Conservation (phyloP, 2,113 vertebrate species). For the Myotis yumanensis region DNA sequence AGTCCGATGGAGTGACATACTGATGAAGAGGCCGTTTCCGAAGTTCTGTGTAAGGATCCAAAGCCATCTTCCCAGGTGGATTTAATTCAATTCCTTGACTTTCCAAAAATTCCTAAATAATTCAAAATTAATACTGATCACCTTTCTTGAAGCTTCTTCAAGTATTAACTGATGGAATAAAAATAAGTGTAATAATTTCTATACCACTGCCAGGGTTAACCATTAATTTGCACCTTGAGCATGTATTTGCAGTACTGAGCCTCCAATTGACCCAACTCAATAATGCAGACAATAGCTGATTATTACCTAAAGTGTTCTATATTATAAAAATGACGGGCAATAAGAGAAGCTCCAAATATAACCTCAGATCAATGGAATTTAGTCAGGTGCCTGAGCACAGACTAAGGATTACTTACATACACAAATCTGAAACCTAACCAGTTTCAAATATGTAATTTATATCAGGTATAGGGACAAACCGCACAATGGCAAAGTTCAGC, state of each 20-base stretch:
- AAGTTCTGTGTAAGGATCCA: constrained; percentile 86
- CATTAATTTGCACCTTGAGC: not conserved
- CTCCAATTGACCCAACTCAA: not conserved
- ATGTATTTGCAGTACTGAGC: not conserved
- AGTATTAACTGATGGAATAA: not conserved
- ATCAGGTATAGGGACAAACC: not conserved
- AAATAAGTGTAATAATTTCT: constrained; percentile 28
- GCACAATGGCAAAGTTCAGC: not conserved
- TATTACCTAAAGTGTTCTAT: not conserved
- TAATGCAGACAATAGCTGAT: not conserved
- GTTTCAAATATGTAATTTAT: not conserved
- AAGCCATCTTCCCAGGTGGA: constrained; percentile 86
- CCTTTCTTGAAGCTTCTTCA: not conserved
- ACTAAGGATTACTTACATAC: not conserved
- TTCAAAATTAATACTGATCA: constrained; percentile 52
- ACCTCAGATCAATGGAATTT: constrained; percentile 35
- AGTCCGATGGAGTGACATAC: constrained; percentile 80
- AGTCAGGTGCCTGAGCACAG: not conserved
- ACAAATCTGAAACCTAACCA: not conserved
- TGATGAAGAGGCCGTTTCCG: constrained; percentile 74
- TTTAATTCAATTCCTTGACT: constrained; percentile 94
- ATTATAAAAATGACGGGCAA: not conserved
- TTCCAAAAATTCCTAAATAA: constrained; percentile 91
- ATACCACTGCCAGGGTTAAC: not conserved
- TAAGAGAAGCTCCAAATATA: not conserved